These are phyloP conservation scores for Panorpa germanica DNA, from an alignment of 2,888 invertebrate genomes.

Conservation along the genomic window DNA sequence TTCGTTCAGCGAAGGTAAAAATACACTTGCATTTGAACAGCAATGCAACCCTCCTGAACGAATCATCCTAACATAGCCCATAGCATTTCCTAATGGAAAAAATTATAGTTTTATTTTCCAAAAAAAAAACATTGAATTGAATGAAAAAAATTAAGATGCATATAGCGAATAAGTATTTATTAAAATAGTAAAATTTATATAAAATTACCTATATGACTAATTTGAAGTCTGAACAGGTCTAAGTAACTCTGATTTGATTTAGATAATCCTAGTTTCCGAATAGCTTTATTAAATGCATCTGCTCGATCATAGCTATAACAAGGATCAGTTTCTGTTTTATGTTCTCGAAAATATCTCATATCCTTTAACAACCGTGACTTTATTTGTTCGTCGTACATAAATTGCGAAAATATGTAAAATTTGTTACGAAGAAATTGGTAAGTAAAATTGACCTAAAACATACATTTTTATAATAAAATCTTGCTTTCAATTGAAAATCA, in stretches of 20 bases:
- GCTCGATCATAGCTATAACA: constrained; percentile 78
- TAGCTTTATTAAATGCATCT: constrained; percentile 82
- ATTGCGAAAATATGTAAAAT: constrained; percentile 88
- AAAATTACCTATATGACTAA: constrained; percentile 70
- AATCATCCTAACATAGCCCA: constrained; percentile 89
- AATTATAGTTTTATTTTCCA: constrained; percentile 5
- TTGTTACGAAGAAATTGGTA: constrained; percentile 89
- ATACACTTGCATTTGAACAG: constrained; percentile 77
- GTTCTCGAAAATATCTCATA: constrained; percentile 63
- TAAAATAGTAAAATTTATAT: not conserved
- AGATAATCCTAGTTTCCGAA: constrained; percentile 68
- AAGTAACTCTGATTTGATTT: constrained; percentile 72
- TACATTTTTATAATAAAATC: constrained; percentile 8
- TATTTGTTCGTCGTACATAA: constrained; percentile 94
- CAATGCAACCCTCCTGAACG: constrained; percentile 86
- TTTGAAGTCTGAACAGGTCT: constrained; percentile 79
- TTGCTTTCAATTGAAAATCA: not conserved
- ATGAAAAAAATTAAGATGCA: not conserved
- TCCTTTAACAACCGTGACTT: constrained; percentile 87
- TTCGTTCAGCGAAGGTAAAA: constrained; percentile 61
- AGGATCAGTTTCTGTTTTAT: constrained; percentile 34
- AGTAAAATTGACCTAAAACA: constrained; percentile 50
- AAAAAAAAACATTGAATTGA: constrained; percentile 1
- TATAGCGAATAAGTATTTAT: not conserved
- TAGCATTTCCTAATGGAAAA: constrained; percentile 48